Evolutionary conservation across 2,888 invertebrate species (phyloP), one percentile per base, ranked within the genome.

Genomic region (Choreutis nemorana): DNA sequence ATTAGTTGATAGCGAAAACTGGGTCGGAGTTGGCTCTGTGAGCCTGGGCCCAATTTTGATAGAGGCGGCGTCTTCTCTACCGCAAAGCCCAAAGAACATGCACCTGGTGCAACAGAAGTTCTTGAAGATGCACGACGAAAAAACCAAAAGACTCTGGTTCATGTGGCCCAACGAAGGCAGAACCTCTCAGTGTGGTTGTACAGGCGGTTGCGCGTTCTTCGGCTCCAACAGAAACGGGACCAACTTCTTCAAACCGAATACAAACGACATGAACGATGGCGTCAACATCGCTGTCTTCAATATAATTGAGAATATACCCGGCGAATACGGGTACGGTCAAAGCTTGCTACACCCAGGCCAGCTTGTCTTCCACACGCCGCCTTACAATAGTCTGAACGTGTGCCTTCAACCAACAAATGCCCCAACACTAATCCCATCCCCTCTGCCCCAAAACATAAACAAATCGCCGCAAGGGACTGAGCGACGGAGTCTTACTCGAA

Each of bases 121-220:
- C 58, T 61, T 94, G 23, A 88, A 87, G 50, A 83, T 86, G 26
- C 92, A 93, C 46, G 98, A 99, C 66, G 87, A 87, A 12, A 85
- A 87, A 42, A 87, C 87, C 0, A 92, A 91, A 54, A 84, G 96
- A 32, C 73, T 99, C 18, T 96, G 95, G 94, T 98, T 99, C 57
- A 67, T 99, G 14, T 98, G 97, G 97, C 87, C 91, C 0, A 79
- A 80, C 10, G 87, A 89, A 42, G 82, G 84, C 2, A 86, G 86
- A 41, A 80, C 81, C 33, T 75, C 84, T 0, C 91, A 90, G 43
- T 99, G 98, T 59, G 98, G 97, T 1, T 99, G 98, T 60, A 89
- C 91, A 15, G 98, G 98, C 2, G 97, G 97, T 0, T 97, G 96
- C 55, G 82, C 83, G 7, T 99, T 99, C 75, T 98, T 98, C 56